phyloP scores from a whole-genome alignment of 1,140 invertebrate species.

The Lordiphosa stackelbergi region DNA sequence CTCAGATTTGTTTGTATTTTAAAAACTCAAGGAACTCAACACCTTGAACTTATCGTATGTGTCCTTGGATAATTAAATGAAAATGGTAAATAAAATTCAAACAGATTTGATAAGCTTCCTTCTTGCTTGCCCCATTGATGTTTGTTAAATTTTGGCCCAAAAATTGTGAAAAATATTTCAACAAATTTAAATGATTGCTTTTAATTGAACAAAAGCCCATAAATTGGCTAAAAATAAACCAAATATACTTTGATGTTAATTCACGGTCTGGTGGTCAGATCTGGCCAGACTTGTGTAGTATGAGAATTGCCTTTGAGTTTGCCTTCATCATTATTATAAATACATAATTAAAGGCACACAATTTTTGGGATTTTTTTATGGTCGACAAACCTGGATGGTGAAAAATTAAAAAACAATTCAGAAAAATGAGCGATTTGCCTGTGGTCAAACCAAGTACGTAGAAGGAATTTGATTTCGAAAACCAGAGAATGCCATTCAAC shows the following conservation, averaged over 20 bases:
- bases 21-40: too few relatives aligned
- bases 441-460: conserved; percentile 35
- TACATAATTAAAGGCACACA: conserved; percentile 16
- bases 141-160: too few relatives aligned
- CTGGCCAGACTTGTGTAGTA: conserved; percentile 12
- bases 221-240: conserved; percentile 9
- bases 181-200: conserved; percentile 4
- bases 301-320: conserved; percentile 17
- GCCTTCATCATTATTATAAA: conserved; percentile 12
- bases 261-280: conserved; percentile 41
- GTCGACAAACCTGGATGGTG: neutral
- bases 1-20: too few relatives aligned
- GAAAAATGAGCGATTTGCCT: conserved; percentile 19
- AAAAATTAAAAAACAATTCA: neutral
- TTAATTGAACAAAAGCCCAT: conserved; percentile 31
- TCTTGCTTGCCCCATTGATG: too few relatives aligned
- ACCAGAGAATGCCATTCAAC: conserved; percentile 7
- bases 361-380: neutral
- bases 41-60: too few relatives aligned
- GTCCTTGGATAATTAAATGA: too few relatives aligned
- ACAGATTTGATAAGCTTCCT: too few relatives aligned
- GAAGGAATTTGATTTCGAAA: neutral
- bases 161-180: too few relatives aligned
- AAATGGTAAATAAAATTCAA: too few relatives aligned
- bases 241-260: conserved; percentile 47